These are phyloP conservation scores for Metellina segmentata DNA, from an alignment of 2,888 invertebrate species.

Conservation along the genomic window DNA sequence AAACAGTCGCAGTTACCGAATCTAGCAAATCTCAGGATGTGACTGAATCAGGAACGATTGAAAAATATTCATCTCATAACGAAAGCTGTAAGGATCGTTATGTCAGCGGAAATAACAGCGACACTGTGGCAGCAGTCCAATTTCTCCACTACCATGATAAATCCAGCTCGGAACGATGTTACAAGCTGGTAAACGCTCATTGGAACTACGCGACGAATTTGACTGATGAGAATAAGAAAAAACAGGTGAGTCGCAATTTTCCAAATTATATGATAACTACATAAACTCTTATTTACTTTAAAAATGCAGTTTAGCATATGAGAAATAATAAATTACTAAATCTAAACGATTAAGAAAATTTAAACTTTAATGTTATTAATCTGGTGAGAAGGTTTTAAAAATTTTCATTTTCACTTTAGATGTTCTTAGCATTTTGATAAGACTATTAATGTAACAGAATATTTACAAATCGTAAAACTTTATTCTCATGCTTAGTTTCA, in stretches of 20 bases:
- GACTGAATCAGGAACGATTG: background rate
- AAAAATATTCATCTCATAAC: background rate
- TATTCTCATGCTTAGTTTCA: too few species aligned
- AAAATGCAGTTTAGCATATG: too few species aligned
- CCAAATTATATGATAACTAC: background rate
- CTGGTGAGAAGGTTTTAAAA: too few species aligned
- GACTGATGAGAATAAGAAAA: conserved; percentile 74
- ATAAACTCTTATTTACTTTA: conserved; percentile 1
- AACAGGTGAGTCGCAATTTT: conserved; percentile 51
- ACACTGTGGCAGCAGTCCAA: conserved; percentile 63
- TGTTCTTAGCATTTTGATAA: too few species aligned
- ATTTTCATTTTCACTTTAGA: too few species aligned
- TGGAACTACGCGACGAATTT: conserved; percentile 75
- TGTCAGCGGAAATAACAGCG: conserved; percentile 68
- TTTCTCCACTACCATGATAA: conserved; percentile 71
- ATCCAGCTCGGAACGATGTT: conserved; percentile 67
- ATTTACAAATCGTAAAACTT: too few species aligned
- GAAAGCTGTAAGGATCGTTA: conserved; percentile 46
- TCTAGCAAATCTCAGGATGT: background rate
- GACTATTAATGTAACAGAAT: too few species aligned
- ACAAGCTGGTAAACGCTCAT: conserved; percentile 63
- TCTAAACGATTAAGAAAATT: too few species aligned
- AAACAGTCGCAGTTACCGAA: background rate
- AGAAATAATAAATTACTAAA: too few species aligned
- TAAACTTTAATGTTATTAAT: too few species aligned